Evolutionary conservation across 2,113 vertebrate species (phyloP).

Genomic region (Oriolus oriolus): DNA sequence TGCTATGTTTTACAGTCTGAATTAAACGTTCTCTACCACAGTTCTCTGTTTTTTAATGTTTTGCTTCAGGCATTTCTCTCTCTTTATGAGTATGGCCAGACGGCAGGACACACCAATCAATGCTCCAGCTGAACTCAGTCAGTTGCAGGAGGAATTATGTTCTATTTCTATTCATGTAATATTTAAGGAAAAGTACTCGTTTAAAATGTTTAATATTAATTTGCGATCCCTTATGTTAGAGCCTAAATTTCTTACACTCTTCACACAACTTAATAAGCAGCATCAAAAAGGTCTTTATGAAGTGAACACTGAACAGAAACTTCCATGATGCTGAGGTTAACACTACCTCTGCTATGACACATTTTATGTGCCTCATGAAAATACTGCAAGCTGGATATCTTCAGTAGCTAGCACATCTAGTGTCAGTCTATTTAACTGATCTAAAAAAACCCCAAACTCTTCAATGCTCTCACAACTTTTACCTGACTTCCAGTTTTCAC

Average conservation of each 20-base stretch:
- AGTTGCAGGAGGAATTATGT: neutral
- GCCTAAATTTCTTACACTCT: neutral
- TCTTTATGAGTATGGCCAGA: neutral
- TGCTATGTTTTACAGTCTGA: conserved; percentile 1
- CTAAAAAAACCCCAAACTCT: neutral
- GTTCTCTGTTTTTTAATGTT: conserved; percentile 1
- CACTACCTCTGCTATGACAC: neutral
- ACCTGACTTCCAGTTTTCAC: neutral
- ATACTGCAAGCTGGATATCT: neutral
- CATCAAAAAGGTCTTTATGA: neutral
- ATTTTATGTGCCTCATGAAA: neutral
- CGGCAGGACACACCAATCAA: neutral
- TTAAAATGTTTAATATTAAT: neutral
- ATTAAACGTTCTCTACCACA: neutral
- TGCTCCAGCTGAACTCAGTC: neutral
- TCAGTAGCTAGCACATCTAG: neutral
- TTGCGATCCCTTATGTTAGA: neutral
- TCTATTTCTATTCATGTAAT: neutral
- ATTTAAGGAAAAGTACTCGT: neutral
- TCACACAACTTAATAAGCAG: neutral
- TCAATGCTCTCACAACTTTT: neutral
- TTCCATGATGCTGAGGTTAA: neutral
- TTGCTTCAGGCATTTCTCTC: conserved; percentile 28
- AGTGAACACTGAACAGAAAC: neutral
- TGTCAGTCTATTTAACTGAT: neutral